Evolutionary conservation across 1,140 invertebrate species (phyloP).

Genomic region (Conus betulinus): DNA sequence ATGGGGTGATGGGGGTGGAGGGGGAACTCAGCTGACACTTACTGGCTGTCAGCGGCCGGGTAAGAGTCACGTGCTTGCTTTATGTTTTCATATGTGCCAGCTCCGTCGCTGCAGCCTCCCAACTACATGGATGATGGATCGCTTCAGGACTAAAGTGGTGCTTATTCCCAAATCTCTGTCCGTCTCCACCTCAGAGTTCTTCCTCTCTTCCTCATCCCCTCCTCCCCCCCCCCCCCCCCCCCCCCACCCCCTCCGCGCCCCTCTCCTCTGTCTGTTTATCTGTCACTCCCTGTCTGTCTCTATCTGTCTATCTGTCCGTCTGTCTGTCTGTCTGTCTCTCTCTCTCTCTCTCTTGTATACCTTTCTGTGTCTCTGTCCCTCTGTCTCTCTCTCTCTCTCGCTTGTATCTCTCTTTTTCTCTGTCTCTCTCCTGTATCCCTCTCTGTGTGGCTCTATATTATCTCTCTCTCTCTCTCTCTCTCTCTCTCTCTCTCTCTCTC

Average conservation of each 20-base stretch:
- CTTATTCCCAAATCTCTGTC: not conserved
- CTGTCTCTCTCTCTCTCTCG: not conserved
- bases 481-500: not conserved
- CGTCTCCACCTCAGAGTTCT: not conserved
- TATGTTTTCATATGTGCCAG: too few relatives aligned
- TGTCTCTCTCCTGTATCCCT: not conserved
- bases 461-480: not conserved
- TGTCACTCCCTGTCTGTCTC: not conserved
- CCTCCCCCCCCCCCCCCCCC: too few relatives aligned
- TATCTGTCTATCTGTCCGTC: not conserved
- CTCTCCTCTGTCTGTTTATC: not conserved
- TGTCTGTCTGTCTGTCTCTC: not conserved
- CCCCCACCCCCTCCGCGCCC: too few relatives aligned
- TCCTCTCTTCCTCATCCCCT: not conserved
- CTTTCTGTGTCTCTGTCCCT: too few relatives aligned
- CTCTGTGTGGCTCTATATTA: not conserved
- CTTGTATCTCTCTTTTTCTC: not conserved
- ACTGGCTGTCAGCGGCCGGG: too few relatives aligned
- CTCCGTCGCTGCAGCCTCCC: too few relatives aligned
- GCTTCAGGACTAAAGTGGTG: too few relatives aligned
- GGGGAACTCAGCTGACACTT: too few relatives aligned
- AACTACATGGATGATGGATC: too few relatives aligned
- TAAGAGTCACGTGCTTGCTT: too few relatives aligned
- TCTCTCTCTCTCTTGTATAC: not conserved
- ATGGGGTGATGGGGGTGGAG: too few relatives aligned